These are phyloP conservation scores for Tragulus kanchil DNA, from an alignment of 2,113 vertebrate genomes.

Conservation along the genomic window DNA sequence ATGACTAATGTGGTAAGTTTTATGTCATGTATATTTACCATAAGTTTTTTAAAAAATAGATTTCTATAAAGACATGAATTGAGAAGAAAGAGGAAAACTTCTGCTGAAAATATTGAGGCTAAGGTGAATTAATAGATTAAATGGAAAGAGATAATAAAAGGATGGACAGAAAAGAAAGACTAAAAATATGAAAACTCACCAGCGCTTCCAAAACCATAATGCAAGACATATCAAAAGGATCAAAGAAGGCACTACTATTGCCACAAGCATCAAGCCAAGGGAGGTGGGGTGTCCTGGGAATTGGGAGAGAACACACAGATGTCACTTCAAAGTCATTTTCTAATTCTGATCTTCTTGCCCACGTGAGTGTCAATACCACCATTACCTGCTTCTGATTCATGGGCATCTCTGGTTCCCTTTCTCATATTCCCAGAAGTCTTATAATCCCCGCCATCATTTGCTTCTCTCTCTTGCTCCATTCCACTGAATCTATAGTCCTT, in stretches of 20 bases:
- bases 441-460: not conserved
- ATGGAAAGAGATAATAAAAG: not conserved
- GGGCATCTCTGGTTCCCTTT: not conserved
- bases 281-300: not conserved
- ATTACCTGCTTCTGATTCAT: not conserved
- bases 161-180: not conserved
- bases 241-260: not conserved
- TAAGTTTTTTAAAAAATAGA: not conserved
- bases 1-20: not conserved
- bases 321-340: not conserved
- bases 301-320: not conserved
- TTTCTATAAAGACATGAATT: not conserved
- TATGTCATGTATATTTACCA: not conserved
- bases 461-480: not conserved
- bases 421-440: not conserved
- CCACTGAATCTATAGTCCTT: not conserved
- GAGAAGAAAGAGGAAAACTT: not conserved
- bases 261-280: not conserved
- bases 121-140: not conserved
- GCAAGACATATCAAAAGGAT: not conserved
- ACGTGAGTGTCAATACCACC: not conserved
- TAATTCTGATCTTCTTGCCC: too few species aligned
- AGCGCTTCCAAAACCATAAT: not conserved
- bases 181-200: constrained; percentile 39
- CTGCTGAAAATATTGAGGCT: not conserved